phyloP scores from a whole-genome alignment of 1,140 invertebrate species.

The Bombus breviceps region DNA sequence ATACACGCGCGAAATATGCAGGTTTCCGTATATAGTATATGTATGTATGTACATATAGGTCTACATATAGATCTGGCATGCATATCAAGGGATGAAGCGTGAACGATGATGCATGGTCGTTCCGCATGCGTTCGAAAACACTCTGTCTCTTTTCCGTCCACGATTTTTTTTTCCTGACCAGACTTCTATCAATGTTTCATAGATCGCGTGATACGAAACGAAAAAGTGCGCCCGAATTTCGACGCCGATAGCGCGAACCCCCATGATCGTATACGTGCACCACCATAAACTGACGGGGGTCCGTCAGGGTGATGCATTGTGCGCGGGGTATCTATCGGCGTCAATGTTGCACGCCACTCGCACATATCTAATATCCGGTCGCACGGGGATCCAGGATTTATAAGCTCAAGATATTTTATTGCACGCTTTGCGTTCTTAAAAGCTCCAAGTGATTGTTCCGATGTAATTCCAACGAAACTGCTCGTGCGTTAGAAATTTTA shows the following conservation, averaged over 20 bases:
- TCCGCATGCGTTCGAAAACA: conserved; percentile 62
- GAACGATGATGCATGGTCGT: conserved; percentile 65
- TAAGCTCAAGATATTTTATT: conserved; percentile 12
- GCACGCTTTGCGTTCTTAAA: background rate
- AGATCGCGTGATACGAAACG: conserved; percentile 64
- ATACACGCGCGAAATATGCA: background rate
- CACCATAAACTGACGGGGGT: conserved; percentile 33
- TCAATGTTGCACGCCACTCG: conserved; percentile 35
- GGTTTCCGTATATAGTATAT: background rate
- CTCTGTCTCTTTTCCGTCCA: conserved; percentile 60
- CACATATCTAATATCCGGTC: conserved; percentile 61
- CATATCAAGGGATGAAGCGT: conserved; percentile 61
- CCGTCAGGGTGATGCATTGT: conserved; percentile 18
- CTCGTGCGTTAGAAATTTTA: background rate
- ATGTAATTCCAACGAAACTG: background rate
- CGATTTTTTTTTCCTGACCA: conserved; percentile 46
- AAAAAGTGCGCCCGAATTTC: conserved; percentile 64
- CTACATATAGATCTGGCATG: conserved; percentile 36
- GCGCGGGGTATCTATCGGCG: conserved; percentile 30
- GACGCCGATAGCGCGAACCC: conserved; percentile 46
- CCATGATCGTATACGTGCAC: conserved; percentile 1
- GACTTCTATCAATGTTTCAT: conserved; percentile 70
- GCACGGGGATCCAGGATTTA: conserved; percentile 50
- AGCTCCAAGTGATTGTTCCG: background rate
- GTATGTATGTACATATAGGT: background rate